phyloP scores from a whole-genome alignment of 1,140 invertebrate species.

The Sitodiplosis mosellana region DNA sequence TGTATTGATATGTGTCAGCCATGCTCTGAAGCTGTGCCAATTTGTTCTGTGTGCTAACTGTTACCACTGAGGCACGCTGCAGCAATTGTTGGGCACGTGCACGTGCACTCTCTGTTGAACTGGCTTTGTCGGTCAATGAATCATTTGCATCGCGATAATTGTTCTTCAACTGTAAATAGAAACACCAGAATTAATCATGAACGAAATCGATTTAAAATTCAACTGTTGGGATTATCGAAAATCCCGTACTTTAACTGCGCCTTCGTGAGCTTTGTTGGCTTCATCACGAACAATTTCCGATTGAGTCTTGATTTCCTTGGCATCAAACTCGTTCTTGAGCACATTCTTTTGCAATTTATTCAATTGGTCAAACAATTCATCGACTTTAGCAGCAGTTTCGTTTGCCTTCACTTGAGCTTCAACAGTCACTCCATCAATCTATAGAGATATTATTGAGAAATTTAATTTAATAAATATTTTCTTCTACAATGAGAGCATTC shows the following conservation, averaged over 20 bases:
- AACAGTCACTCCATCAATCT: conserved; percentile 44
- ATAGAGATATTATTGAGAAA: conserved; percentile 9
- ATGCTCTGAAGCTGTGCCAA: conserved; percentile 46
- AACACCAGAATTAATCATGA: neutral
- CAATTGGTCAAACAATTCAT: conserved; percentile 41
- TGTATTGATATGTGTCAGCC: too few species aligned
- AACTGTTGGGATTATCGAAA: neutral
- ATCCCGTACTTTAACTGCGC: conserved; percentile 8
- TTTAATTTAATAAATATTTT: neutral
- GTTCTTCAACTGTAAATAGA: conserved; percentile 21
- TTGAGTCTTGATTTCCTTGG: conserved; percentile 34
- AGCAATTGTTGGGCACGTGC: conserved; percentile 51
- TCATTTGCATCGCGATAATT: conserved; percentile 39
- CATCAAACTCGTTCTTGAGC: conserved; percentile 48
- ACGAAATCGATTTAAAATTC: neutral
- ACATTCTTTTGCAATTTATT: conserved; percentile 56
- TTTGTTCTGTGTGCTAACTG: conserved; percentile 53
- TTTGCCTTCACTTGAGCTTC: conserved; percentile 54
- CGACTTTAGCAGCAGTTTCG: conserved; percentile 48
- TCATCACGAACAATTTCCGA: conserved; percentile 30
- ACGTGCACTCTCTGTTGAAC: conserved; percentile 43
- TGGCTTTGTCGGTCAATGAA: conserved; percentile 37
- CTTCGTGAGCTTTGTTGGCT: conserved; percentile 21
- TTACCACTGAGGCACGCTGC: conserved; percentile 52
- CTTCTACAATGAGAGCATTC: neutral